Evolutionary conservation across 2,888 invertebrate species (phyloP), one percentile per base, ranked within the genome.

Genomic region (Nemapogon koenigi): DNA sequence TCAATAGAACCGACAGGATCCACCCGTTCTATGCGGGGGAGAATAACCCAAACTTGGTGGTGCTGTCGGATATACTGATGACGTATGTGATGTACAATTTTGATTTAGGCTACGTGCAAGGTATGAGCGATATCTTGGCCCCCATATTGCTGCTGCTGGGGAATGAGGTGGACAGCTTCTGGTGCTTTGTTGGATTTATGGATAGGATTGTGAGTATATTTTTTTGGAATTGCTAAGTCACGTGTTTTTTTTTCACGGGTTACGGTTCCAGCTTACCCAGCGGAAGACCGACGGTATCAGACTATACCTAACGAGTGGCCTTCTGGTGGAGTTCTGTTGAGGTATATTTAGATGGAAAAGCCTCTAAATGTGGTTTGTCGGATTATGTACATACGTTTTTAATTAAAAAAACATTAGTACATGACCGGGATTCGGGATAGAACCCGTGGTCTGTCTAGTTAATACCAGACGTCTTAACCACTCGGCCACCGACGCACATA

Each of bases 81-180:
- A 98, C 98, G 0, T 99, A 98, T 59, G 90, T 95, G 26, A 97
- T 98, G 97, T 97, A 95, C 61, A 96, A 98, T 79, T 98, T 98
- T 63, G 97, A 99, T 73, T 79, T 99, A 50, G 98, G 94, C 10
- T 94, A 94, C 53, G 94, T 94, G 2, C 94, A 94, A 66, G 99
- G 99, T 15, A 99, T 99, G 99, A 96, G 95, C 52, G 99, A 99
- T 68, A 82, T 98, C 36, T 70, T 99, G 38, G 93, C 97, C 4
- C 98, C 98, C 0, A 87, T 99, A 51, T 73, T 98, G 38, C 85
- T 90, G 55, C 82, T 97, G 31, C 82, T 97, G 81, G 88, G 90
- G 46, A 90, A 94, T 58, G 99, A 99, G 68, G 93, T 94, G 2
- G 97, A 98, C 61, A 89, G 95, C 0, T 99, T 99, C 76, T 99